Base-by-base conservation (phyloP, 2,888 invertebrate species). In the Petrolisthes cinctipes region DNA sequence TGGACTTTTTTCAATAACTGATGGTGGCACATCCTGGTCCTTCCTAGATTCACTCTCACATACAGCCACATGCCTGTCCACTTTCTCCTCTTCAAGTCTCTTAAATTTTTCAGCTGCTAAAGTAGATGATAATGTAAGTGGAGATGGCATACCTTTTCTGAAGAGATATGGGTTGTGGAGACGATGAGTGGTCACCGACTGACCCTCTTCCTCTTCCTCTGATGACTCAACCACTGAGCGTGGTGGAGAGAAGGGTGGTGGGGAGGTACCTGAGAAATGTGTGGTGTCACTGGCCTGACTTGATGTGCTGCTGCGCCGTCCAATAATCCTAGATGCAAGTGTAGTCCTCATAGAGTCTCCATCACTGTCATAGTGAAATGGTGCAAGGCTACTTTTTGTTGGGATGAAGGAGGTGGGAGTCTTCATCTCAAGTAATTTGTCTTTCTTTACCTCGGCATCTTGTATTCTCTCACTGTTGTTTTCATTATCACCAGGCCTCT, bases 251-350 rank as follows among this genome's bases (percentile, higher is more conserved):
- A 82, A 85, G 3, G 85, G 85, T 7, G 88, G 85, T 4, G 85
- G 85, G 23, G 88, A 88, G 51, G 75, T 71, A 6, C 75, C 85
- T 56, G 85, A 86, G 75, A 81, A 88, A 11, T 78, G 73, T 54
- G 87, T 71, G 4, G 84, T 53, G 17, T 84, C 81, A 73, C 83
- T 87, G 20, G 86, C 73, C 61, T 88, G 85, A 57, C 90, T 90
- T 14, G 90, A 90, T 20, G 86, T 79, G 79, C 89, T 89, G 66
- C 86, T 85, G 11, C 90, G 75, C 17, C 89, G 81, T 56, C 89
- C 57, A 2, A 89, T 75, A 53, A 90, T 90, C n/a, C 82, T 82
- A 53, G 88, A 83, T 1, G 61, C 57, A n/a, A 53, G 61, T 14
- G 84, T 56, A 61, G 54, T 88, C n/a, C 54, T 54, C 1, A 75